Evolutionary conservation across 2,888 invertebrate genomes (phyloP).

Genomic region (Protophormia terraenovae): DNA sequence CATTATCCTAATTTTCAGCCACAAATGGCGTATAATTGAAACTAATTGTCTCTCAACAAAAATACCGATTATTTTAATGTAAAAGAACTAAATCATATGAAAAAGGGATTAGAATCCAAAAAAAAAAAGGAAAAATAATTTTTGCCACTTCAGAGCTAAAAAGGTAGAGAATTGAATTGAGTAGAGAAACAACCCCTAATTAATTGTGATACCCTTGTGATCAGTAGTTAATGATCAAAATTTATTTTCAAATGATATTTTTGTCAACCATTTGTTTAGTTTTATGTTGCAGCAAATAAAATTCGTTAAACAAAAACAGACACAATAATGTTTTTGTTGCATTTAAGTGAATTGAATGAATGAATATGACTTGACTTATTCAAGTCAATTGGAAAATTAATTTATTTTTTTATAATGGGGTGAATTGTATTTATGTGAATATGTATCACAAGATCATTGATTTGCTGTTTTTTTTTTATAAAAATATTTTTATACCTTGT

Average conservation of each 20-base stretch:
- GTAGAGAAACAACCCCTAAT: constrained; percentile 62
- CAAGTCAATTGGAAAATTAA: constrained; percentile 68
- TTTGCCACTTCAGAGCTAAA: constrained; percentile 61
- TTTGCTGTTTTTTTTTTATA: neutral
- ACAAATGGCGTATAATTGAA: constrained; percentile 62
- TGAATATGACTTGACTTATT: constrained; percentile 51
- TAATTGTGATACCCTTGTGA: constrained; percentile 65
- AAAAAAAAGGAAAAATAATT: constrained; percentile 28
- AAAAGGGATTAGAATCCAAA: constrained; percentile 20
- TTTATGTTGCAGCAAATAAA: constrained; percentile 1
- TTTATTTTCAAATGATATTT: constrained; percentile 9
- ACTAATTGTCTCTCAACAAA: constrained; percentile 38
- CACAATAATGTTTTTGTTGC: constrained; percentile 21
- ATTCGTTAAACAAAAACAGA: constrained; percentile 37
- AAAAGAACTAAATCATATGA: neutral
- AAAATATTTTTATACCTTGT: constrained; percentile 27
- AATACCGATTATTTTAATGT: constrained; percentile 11
- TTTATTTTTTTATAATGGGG: constrained; percentile 57
- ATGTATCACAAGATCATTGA: constrained; percentile 41
- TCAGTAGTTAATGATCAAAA: constrained; percentile 63
- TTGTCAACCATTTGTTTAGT: neutral
- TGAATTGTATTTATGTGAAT: neutral
- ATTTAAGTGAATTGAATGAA: constrained; percentile 40
- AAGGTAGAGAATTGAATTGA: constrained; percentile 32
- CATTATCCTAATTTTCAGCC: constrained; percentile 55